Base-by-base conservation (phyloP, 1,140 invertebrate genomes). In the Drosophila punjabiensis region DNA sequence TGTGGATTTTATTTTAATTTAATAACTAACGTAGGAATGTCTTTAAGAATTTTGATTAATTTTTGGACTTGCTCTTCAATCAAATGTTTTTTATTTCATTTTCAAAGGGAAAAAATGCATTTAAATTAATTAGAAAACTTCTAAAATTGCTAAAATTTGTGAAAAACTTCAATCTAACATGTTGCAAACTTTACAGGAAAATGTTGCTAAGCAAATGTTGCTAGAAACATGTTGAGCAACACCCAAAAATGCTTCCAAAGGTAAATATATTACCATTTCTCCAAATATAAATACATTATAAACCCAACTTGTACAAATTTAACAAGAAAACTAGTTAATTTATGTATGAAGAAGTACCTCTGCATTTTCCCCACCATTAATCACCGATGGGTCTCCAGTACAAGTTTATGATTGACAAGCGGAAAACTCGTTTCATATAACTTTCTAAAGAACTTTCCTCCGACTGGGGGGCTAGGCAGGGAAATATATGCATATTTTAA, bases 401-500 rank as follows among this genome's bases (percentile, higher is more conserved):
- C 47, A 50, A 33, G 65, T 83, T 65, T 47, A 32, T 75, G 71
- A 75, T 75, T 74, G 37, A 28, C 41, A 62, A 39, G 67, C 67
- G 76, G 76, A 79, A 79, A 79, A 79, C 76, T 73, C 69, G 67
- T 79, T 75, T 48, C 41, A 37, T 10, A 10, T 53, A 41, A 82
- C 79, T 88, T 88, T 88, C 85, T 67, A 89, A 64, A 89, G 86
- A 89, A 89, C 85, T 89, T 89, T 88, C 84, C 83, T 55, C 47
- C 18, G 33, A 5, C 39, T 2, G n/a, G 33, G 33, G 28, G 32
- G 39, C n/a, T 53, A 2, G 35, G 37, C 14, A 33, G 5, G 39
- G 35, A 73, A 68, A 53, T 74, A 76, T 82, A 79, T 82, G 76
- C 50, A 82, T 71, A 80, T 67, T 70, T 84, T 78, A 45, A 64